A percentile compares a stretch with the other conserved stretches of the same genome.
phyloP scores from a whole-genome alignment of 2,113 vertebrate genomes.

The Chionis minor region DNA sequence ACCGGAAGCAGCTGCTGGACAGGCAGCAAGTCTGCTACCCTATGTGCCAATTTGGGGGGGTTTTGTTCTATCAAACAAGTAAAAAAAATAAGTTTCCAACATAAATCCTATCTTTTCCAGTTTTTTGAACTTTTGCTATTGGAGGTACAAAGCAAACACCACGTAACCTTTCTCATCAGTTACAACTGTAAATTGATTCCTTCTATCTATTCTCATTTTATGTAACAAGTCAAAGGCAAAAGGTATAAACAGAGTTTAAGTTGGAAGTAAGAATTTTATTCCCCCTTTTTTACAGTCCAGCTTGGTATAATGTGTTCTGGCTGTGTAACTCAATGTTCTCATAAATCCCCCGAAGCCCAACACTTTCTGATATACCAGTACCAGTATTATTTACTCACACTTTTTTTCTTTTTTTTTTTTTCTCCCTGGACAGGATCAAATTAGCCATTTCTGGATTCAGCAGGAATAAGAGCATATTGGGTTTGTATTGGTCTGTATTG shows the following conservation, averaged over 20 bases:
- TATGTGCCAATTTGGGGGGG: accelerated
- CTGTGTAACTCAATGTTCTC: background rate
- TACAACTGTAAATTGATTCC: background rate
- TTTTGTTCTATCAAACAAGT: background rate
- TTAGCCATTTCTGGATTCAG: background rate
- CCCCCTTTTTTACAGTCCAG: background rate
- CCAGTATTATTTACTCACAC: background rate
- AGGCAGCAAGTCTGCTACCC: background rate
- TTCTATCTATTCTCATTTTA: background rate
- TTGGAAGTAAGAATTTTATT: background rate
- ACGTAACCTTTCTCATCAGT: background rate
- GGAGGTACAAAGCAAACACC: background rate
- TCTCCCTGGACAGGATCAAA: background rate
- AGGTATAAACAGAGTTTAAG: background rate
- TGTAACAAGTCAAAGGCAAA: background rate
- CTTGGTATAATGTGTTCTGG: background rate
- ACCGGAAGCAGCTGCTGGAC: background rate
- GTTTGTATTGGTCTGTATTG: background rate
- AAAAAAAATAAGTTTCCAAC: background rate
- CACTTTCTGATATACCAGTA: background rate
- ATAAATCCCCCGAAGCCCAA: background rate
- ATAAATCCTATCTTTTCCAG: background rate
- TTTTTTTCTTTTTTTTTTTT: too few relatives aligned
- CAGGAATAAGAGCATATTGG: background rate
- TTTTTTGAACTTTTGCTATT: background rate